Evolutionary conservation across 2,888 invertebrate genomes (phyloP), one percentile per base, ranked within the genome.

Genomic region (Ophion ventricosus): DNA sequence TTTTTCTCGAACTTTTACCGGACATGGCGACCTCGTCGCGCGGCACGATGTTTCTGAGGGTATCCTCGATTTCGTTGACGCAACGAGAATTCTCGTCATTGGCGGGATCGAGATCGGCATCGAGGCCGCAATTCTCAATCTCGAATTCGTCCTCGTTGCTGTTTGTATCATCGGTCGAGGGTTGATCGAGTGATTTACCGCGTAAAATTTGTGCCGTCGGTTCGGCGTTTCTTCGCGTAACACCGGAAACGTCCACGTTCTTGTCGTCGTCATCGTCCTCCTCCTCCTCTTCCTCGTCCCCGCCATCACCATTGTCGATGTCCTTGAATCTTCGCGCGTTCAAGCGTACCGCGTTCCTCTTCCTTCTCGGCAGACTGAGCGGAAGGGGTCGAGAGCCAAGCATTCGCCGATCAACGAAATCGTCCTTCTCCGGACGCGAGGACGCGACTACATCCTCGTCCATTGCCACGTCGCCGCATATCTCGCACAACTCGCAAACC

Each of bases 401-500:
- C 23, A 86, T 20, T 4, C 86, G 82, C 2, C 85, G 76, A 43
- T 87, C 86, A 3, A 87, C 69, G 23, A 83, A 70, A 54, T 87
- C 87, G n/a, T 86, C 83, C 11, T 85, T 75, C 29, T 86, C 87
- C 23, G 85, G 85, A n/a, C 83, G 80, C n/a, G 87, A 87, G 4
- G 87, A 87, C 3, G 87, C 86, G 1, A 86, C 81, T 2, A 86
- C 81, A 29, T 82, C 88, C n/a, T 89, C 88, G 11, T 81, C 85
- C 75, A 88, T 72, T 3, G 87, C 76, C 56, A 87, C 88, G 66
- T 93, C 92, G 2, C 91, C 92, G 80, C 92, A 93, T 26, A 93
- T 93, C 73, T 92, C 92, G 81, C 93, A 93, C 2, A 93, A 87
- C 66, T 93, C 92, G 72, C 90, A 91, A 14, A 90, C 73, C 2